A percentile compares a stretch with the other conserved stretches of the same genome.
These are phyloP conservation scores for Tetropium fuscum DNA, from an alignment of 2,888 invertebrate species.

Conservation along the genomic window DNA sequence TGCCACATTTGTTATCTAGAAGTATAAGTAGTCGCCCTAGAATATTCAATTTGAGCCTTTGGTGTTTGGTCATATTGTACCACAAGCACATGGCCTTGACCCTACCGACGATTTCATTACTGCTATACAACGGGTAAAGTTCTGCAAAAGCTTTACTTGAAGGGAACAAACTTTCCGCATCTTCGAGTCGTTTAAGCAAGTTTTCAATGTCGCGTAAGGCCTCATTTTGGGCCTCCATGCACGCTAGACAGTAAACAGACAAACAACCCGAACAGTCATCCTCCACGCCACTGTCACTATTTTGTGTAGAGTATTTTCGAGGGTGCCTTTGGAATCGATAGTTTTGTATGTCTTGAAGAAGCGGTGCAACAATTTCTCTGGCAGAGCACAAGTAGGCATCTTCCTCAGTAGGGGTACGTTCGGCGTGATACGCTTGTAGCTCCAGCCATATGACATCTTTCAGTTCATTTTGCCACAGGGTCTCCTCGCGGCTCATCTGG, in stretches of 20 bases:
- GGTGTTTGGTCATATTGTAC: slow-evolving; percentile 90
- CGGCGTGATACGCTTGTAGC: slow-evolving; percentile 86
- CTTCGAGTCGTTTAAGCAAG: slow-evolving; percentile 79
- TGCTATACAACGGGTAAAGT: slow-evolving; percentile 78
- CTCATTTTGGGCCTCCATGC: slow-evolving; percentile 78
- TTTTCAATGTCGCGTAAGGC: slow-evolving; percentile 81
- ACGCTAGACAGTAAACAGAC: slow-evolving; percentile 78
- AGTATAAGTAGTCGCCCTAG: slow-evolving; percentile 75
- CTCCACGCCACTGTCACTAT: slow-evolving; percentile 60
- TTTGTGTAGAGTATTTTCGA: slow-evolving; percentile 49
- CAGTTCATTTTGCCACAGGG: slow-evolving; percentile 88
- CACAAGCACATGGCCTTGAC: slow-evolving; percentile 89
- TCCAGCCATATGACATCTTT: slow-evolving; percentile 94
- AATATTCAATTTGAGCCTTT: slow-evolving; percentile 83
- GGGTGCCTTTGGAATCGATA: slow-evolving; percentile 71
- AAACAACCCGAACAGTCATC: slow-evolving; percentile 76
- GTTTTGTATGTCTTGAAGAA: slow-evolving; percentile 81
- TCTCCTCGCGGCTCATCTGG: slow-evolving; percentile 86
- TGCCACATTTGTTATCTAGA: slow-evolving; percentile 55
- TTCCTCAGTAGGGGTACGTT: slow-evolving; percentile 80
- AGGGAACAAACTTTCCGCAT: slow-evolving; percentile 85
- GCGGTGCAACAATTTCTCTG: slow-evolving; percentile 76
- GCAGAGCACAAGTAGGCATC: slow-evolving; percentile 82
- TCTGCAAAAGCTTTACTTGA: slow-evolving; percentile 83
- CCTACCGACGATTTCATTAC: slow-evolving; percentile 73